Conservation (phyloP, 1,140 invertebrate species). For the Luehdorfia chinensis region DNA sequence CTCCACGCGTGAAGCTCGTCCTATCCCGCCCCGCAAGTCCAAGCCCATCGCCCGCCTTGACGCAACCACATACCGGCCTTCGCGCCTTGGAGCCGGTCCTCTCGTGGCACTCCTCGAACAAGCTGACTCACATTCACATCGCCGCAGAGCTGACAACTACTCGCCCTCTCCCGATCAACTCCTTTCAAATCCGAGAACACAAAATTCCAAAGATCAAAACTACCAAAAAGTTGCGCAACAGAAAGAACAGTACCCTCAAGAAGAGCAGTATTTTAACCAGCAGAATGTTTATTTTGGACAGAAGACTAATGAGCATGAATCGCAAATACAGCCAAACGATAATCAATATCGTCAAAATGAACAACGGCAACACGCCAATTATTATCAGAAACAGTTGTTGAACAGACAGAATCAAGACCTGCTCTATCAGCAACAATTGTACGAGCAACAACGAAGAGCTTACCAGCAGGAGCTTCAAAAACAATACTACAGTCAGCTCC, state of each 20-base stretch:
- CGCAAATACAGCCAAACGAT: constrained; percentile 15
- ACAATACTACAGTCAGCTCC: constrained; percentile 22
- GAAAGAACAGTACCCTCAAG: constrained; percentile 24
- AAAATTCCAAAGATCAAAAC: constrained; percentile 19
- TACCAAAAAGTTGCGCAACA: constrained; percentile 21
- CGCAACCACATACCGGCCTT: constrained; percentile 70
- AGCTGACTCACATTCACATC: constrained; percentile 44
- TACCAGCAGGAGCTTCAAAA: constrained; percentile 29
- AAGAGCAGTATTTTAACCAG: constrained; percentile 11
- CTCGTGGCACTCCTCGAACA: constrained; percentile 36
- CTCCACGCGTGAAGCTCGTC: constrained; percentile 14
- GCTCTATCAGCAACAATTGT: constrained; percentile 38
- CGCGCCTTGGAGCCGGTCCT: constrained; percentile 45
- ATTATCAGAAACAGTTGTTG: constrained; percentile 24
- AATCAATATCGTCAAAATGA: constrained; percentile 9
- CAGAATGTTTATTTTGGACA: neutral
- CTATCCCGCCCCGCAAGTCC: constrained; percentile 28
- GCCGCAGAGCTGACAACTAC: constrained; percentile 54
- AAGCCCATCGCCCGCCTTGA: constrained; percentile 45
- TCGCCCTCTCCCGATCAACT: constrained; percentile 45
- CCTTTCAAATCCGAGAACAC: constrained; percentile 35
- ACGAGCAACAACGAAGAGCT: constrained; percentile 36
- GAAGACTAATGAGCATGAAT: neutral
- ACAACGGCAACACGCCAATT: constrained; percentile 20
- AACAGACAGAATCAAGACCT: constrained; percentile 38